Evolutionary conservation across 2,888 invertebrate genomes (phyloP).

Genomic region (Sialis fuliginosa): DNA sequence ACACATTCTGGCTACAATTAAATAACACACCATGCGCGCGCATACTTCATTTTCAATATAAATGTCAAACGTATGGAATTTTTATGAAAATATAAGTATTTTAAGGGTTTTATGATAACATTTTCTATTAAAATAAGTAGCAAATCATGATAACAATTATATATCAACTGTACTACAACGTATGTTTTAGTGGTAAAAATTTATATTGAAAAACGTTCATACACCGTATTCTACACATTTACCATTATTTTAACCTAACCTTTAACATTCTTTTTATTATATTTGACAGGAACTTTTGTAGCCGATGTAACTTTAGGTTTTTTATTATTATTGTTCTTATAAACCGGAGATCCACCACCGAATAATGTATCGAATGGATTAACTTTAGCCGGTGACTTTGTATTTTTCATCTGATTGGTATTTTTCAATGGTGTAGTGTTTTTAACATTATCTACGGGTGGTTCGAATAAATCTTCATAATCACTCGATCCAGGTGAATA

Average conservation of each 20-base stretch:
- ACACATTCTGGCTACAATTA: too few relatives aligned
- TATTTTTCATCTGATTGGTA: slow-evolving; percentile 10
- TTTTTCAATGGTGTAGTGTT: slow-evolving; percentile 10
- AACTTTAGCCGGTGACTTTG: slow-evolving; percentile 17
- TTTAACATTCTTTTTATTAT: slow-evolving; percentile 25
- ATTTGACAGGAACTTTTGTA: slow-evolving; percentile 25
- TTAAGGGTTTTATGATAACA: too few relatives aligned
- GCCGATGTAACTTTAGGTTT: slow-evolving; percentile 11
- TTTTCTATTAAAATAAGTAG: too few relatives aligned
- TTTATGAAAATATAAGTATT: too few relatives aligned
- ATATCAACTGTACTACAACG: too few relatives aligned
- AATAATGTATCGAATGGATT: slow-evolving; percentile 47
- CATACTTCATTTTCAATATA: too few relatives aligned
- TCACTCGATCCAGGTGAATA: slow-evolving; percentile 82
- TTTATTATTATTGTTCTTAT: slow-evolving; percentile 12
- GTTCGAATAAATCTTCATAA: slow-evolving; percentile 74
- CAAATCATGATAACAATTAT: too few relatives aligned
- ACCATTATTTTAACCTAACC: slow-evolving; percentile 23
- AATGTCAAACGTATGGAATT: too few relatives aligned
- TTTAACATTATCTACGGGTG: slow-evolving; percentile 31
- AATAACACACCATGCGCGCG: too few relatives aligned
- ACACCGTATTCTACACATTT: too few relatives aligned
- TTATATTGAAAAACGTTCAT: too few relatives aligned
- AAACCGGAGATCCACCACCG: slow-evolving; percentile 32
- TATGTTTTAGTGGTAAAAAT: too few relatives aligned